Base-by-base conservation (phyloP, 1,140 invertebrate species). In the Eueides isabella region DNA sequence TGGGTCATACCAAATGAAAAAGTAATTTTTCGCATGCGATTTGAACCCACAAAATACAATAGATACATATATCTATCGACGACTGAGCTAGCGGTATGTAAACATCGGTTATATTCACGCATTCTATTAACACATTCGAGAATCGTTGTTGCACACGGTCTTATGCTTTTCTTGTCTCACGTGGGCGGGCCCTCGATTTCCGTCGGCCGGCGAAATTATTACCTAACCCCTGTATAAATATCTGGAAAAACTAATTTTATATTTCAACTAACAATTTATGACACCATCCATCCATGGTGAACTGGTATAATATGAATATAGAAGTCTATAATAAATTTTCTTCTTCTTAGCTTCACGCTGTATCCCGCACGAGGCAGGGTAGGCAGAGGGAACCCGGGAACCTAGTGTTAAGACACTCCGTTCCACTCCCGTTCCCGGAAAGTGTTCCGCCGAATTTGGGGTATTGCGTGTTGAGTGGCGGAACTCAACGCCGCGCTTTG, bases 161-260 rank as follows among this genome's bases (percentile, higher is more conserved):
- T 64, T 44, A 33, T 66, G 69, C 64, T 81, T 76, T 77, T 79
- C 73, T 78, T 35, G 76, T 68, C 71, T 28, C 62, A 77, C 78
- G 82, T 81, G 77, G 79, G 80, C 68, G 80, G 71, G 77, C 78
- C 76, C 80, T 80, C 76, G 77, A 76, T 83, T 80, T 84, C 80
- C 82, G 48, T 70, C 64, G 63, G 77, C 66, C 69, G 33, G 61
- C 74, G 67, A 77, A 26, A 78, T 79, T 74, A 72, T 82, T 80
- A 76, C 80, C 74, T 79, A 81, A 82, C 65, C 61, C 61, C 41
- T 30, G 19, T 74, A 74, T 74, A 63, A 74, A 74, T 69, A 74
- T 44, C 67, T 44, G 30, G 48, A 55, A 55, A 55, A 55, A 55
- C 23, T 55, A 23, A 26, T 23, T 55, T 26, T 62, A 69, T 69